Percentiles rank a stretch among this genome's conserved stretches.
These are phyloP conservation scores for Gymnothorax javanicus DNA, from an alignment of 2,797 vertebrate genomes.

Conservation along the genomic window DNA sequence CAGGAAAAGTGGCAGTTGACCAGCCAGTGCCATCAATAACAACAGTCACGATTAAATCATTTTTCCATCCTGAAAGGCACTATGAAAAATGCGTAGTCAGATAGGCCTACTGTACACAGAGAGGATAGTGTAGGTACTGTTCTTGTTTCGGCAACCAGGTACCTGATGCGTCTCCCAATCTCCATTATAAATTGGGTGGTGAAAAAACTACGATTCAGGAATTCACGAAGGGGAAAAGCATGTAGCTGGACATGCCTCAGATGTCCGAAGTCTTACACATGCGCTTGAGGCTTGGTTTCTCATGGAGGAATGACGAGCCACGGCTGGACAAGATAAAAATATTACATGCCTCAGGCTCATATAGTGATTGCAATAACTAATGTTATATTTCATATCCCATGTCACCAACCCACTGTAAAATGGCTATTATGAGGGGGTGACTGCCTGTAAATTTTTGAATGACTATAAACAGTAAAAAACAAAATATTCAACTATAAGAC, in stretches of 20 bases:
- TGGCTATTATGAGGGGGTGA: background rate
- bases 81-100: background rate
- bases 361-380: background rate
- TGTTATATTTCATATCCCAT: background rate
- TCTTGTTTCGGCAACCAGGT: background rate
- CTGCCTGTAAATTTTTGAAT: background rate
- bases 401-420: background rate
- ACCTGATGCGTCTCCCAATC: background rate
- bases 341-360: background rate
- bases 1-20: background rate
- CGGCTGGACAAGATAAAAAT: background rate
- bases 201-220: too few species aligned
- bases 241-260: background rate
- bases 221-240: background rate
- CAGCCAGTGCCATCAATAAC: background rate
- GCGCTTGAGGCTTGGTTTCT: background rate
- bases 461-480: background rate
- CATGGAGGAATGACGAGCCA: background rate
- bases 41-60: background rate
- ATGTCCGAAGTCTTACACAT: too few species aligned
- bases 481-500: background rate
- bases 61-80: too few species aligned
- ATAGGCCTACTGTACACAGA: too few species aligned
- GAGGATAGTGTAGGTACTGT: background rate
- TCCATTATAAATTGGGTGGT: background rate